Conservation (phyloP, 2,113 vertebrate species). For the Eclectus roratus region DNA sequence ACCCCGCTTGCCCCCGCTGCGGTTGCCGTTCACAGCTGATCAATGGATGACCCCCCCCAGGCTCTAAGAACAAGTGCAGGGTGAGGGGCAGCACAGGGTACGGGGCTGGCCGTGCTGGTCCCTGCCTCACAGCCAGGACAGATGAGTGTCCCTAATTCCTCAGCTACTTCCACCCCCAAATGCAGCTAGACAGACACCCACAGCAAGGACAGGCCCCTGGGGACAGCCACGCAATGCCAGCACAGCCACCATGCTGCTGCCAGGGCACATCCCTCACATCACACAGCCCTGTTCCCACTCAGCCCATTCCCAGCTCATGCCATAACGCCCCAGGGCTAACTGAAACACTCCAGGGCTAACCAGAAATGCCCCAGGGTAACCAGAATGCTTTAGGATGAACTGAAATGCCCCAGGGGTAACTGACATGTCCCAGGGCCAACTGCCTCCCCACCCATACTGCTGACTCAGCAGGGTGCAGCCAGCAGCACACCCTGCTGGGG, state of each 20-base stretch:
- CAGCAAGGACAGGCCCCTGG: too few species aligned
- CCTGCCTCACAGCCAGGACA: fast-evolving
- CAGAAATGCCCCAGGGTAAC: background rate
- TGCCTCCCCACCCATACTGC: fast-evolving
- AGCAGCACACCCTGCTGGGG: background rate
- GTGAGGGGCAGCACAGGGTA: background rate
- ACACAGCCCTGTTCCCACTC: background rate
- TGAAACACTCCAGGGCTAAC: background rate
- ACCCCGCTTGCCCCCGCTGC: fast-evolving
- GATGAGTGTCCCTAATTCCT: fast-evolving
- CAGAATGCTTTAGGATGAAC: background rate
- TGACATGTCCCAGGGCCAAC: background rate
- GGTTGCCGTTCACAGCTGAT: background rate
- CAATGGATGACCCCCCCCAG: background rate
- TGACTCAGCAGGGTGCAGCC: background rate
- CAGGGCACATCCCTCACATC: background rate
- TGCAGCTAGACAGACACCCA: background rate
- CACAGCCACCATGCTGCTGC: background rate
- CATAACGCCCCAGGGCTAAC: background rate
- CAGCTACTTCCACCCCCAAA: background rate
- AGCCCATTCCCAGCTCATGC: background rate
- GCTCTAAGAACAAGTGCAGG: background rate
- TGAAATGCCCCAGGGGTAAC: background rate
- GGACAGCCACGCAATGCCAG: background rate
- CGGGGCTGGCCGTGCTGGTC: too few species aligned